These are phyloP conservation scores for Drosophila sulfurigaster DNA, from an alignment of 1,140 invertebrate genomes.

Conservation along the genomic window DNA sequence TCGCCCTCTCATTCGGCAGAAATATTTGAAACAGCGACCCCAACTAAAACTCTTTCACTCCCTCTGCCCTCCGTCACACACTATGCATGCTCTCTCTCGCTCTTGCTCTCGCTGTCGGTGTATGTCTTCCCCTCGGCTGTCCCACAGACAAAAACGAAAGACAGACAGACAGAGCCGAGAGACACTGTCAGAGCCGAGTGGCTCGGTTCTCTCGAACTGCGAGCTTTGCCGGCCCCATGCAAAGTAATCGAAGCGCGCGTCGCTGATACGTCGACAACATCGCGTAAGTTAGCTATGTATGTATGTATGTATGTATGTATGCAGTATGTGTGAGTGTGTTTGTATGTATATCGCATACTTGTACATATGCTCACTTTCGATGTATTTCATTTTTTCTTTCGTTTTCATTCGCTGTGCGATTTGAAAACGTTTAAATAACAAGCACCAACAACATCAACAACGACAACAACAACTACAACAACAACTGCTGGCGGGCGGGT, in stretches of 20 bases:
- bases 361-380: slow-evolving; percentile 79
- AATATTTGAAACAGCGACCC: slow-evolving; percentile 1
- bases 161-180: too few relatives aligned
- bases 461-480: slow-evolving; percentile 36
- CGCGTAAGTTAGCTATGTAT: slow-evolving; percentile 30
- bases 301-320: slow-evolving; percentile 19
- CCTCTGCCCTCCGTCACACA: background rate
- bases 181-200: background rate
- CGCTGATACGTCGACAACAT: slow-evolving; percentile 76
- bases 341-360: slow-evolving; percentile 10
- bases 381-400: slow-evolving; percentile 84
- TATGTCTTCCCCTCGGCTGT: slow-evolving; percentile 3
- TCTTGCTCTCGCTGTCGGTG: background rate
- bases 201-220: slow-evolving; percentile 14
- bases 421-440: slow-evolving; percentile 82
- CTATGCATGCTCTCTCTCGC: background rate
- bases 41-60: background rate
- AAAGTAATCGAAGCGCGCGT: slow-evolving; percentile 51
- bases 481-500: slow-evolving; percentile 72
- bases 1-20: background rate
- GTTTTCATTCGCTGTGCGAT: slow-evolving; percentile 83
- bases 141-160: background rate
- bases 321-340: background rate
- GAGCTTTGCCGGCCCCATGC: slow-evolving; percentile 52
- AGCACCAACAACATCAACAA: slow-evolving; percentile 57